Percentiles rank a stretch among this genome's conserved stretches.
phyloP scores from a whole-genome alignment of 2,113 vertebrate genomes.

The Synchiropus splendidus region DNA sequence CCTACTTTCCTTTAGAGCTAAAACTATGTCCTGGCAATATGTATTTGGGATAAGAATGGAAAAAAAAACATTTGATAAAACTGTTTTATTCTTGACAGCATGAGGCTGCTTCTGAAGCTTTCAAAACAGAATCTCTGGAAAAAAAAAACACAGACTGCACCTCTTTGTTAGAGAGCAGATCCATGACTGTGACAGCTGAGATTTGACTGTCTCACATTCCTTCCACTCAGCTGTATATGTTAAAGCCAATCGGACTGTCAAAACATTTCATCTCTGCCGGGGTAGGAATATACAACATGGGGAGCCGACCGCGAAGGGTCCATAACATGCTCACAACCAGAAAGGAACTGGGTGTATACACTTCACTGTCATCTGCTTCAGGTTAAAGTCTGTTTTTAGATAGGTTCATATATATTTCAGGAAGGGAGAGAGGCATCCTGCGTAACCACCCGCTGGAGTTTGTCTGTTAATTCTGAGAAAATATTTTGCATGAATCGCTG shows the following conservation, averaged over 20 bases:
- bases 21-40: too few species aligned
- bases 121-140: too few species aligned
- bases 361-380: conserved; percentile 6
- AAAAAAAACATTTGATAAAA: too few species aligned
- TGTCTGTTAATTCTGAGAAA: conserved; percentile 3
- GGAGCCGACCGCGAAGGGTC: conserved; percentile 8
- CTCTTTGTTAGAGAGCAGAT: conserved; percentile 16
- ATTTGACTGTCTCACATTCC: conserved; percentile 33
- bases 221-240: conserved; percentile 50
- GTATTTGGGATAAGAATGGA: too few species aligned
- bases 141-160: too few species aligned
- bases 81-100: too few species aligned
- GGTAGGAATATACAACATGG: conserved; percentile 31
- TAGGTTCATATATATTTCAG: neutral
- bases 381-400: conserved; percentile 12
- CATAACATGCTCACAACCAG: conserved; percentile 4
- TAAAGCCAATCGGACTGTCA: conserved; percentile 50
- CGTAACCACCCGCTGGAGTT: too few species aligned
- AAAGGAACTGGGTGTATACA: neutral
- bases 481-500: neutral
- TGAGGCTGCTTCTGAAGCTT: too few species aligned
- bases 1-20: too few species aligned
- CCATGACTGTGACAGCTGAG: neutral
- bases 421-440: too few species aligned
- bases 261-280: conserved; percentile 50